A percentile compares a stretch with the other conserved stretches of the same genome.
Evolutionary conservation across 2,888 invertebrate species (phyloP).

Genomic region (Philereme transversata): DNA sequence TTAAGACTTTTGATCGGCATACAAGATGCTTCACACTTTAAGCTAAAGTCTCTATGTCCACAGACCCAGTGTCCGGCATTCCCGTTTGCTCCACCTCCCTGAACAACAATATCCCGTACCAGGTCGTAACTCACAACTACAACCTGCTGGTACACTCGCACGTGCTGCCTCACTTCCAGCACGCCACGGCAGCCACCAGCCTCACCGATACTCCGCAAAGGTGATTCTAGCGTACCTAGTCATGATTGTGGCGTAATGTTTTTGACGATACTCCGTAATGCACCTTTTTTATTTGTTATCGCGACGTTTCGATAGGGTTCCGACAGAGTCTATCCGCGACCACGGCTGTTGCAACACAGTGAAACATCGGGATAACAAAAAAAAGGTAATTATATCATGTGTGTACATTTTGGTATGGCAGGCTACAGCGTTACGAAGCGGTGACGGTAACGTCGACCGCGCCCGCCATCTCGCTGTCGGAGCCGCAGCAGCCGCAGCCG

Average conservation of each 20-base stretch:
- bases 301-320: too few species aligned
- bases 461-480: conserved; percentile 63
- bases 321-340: too few species aligned
- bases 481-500: conserved; percentile 46
- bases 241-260: too few species aligned
- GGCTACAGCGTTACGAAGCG: conserved; percentile 84
- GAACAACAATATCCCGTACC: conserved; percentile 82
- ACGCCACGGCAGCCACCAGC: conserved; percentile 68
- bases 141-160: conserved; percentile 90
- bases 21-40: too few species aligned
- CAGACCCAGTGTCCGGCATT: conserved; percentile 89
- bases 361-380: too few species aligned
- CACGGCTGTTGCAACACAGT: too few species aligned
- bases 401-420: conserved; percentile 38
- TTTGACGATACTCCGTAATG: too few species aligned
- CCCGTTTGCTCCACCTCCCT: conserved; percentile 87
- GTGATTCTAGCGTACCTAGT: conserved; percentile 53
- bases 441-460: conserved; percentile 79
- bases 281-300: too few species aligned
- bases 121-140: conserved; percentile 88
- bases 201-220: conserved; percentile 77
- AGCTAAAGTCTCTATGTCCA: background rate
- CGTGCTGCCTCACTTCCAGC: conserved; percentile 86
- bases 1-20: too few species aligned
- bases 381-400: too few species aligned